These are phyloP conservation scores for Pissodes strobi DNA, from an alignment of 1,140 invertebrate species.

Conservation along the genomic window DNA sequence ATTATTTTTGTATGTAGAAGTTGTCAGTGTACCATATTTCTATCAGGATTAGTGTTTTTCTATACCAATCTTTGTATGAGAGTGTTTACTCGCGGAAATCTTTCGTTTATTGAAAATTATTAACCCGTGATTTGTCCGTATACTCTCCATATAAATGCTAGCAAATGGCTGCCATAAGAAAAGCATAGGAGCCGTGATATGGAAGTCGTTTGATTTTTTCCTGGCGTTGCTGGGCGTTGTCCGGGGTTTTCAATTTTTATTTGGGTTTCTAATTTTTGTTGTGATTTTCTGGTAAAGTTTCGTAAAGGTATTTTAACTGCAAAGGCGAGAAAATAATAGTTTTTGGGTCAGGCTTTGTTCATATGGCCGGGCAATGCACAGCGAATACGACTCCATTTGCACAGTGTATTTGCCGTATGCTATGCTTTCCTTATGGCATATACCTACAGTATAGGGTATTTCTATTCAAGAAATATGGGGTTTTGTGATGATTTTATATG, in stretches of 20 bases:
- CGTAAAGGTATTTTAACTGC: constrained; percentile 7
- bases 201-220: constrained; percentile 39
- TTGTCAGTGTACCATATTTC: constrained; percentile 59
- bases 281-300: constrained; percentile 41
- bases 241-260: constrained; percentile 35
- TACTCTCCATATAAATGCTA: constrained; percentile 49
- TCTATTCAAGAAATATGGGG: constrained; percentile 18
- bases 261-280: constrained; percentile 34
- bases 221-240: background rate
- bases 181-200: constrained; percentile 44
- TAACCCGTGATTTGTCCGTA: constrained; percentile 42
- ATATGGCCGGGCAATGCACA: constrained; percentile 51
- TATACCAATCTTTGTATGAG: constrained; percentile 27
- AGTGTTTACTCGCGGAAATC: constrained; percentile 23
- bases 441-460: constrained; percentile 36
- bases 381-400: constrained; percentile 55
- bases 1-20: constrained; percentile 57
- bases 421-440: constrained; percentile 44
- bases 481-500: constrained; percentile 37
- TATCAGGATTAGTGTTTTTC: constrained; percentile 40
- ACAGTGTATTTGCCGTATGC: constrained; percentile 48
- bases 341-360: constrained; percentile 50
- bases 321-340: constrained; percentile 36
- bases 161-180: constrained; percentile 58
- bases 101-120: constrained; percentile 44